Conservation (phyloP, 1,140 invertebrate species). For the Ptiloglossa arizonensis region DNA sequence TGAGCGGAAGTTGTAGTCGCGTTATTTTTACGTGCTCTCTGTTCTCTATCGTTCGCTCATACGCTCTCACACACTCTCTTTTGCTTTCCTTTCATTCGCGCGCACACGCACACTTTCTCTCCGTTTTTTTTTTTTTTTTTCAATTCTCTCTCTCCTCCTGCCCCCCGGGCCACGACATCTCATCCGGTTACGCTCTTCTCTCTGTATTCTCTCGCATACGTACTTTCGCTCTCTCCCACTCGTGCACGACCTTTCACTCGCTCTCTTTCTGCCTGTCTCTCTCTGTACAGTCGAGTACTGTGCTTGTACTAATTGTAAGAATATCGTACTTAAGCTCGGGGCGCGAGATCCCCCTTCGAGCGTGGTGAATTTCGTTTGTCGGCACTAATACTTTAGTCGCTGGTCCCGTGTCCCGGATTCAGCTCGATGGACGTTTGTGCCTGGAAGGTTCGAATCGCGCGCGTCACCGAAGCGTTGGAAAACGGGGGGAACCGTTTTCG, state of each 20-base stretch:
- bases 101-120: neutral
- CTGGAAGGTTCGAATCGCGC: neutral
- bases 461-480: neutral
- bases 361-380: neutral
- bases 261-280: conserved; percentile 36
- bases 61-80: conserved; percentile 14
- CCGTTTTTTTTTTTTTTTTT: neutral
- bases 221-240: conserved; percentile 47
- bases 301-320: conserved; percentile 70
- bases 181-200: neutral
- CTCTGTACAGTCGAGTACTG: conserved; percentile 75
- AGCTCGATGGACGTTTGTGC: conserved; percentile 24
- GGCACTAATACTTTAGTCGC: conserved; percentile 41
- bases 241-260: neutral
- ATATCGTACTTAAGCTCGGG: conserved; percentile 68
- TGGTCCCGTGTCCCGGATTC: neutral
- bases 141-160: neutral
- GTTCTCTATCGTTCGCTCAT: conserved; percentile 8
- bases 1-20: conserved; percentile 75
- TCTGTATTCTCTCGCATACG: neutral
- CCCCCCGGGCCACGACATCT: no score
- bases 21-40: conserved; percentile 59
- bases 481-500: no score
- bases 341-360: conserved; percentile 45
- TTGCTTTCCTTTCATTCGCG: neutral